Base-by-base conservation (phyloP, 2,888 invertebrate species). In the Zygogramma bicolorata region DNA sequence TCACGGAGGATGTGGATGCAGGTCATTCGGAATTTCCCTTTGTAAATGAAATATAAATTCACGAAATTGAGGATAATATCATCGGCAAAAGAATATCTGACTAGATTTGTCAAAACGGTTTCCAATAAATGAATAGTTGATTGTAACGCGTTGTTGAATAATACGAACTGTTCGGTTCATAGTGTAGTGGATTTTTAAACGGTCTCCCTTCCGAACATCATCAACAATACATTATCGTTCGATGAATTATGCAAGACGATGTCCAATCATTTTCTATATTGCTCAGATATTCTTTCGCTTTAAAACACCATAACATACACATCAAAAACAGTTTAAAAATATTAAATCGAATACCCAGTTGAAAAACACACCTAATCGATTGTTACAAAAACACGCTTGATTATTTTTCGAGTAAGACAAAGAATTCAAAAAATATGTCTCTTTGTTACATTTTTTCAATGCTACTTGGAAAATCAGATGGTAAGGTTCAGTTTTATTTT, bases 381-480 rank as follows among this genome's bases (percentile, higher is more conserved):
- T 75, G 67, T 75, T 65, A 75, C 70, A 70, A 72, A 53, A 72
- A 80, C 81, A 82, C 80, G 80, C 81, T 81, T 81, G 65, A 80
- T 80, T 75, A 78, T 76, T 79, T 73, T 75, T 75, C 77, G 61
- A 76, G 70, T 76, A 74, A 75, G 74, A 76, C 76, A 80, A 77
- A 79, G 79, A 78, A 81, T 80, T 82, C 82, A 83, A 83, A 81
- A 79, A 78, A 79, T 79, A 80, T 81, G 75, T 81, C 80, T 82
- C 77, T 83, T 82, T 83, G 78, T 81, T 80, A 77, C 74, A 62
- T 77, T 79, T 83, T 83, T 85, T 82, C 84, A 84, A 85, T 87
- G 87, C 87, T 86, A 86, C 86, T 85, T 87, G 86, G 86, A 86
- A 83, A 79, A 80, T 80, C 84, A 88, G 88, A 88, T 86, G 88